Evolutionary conservation across 2,113 vertebrate species (phyloP).

Genomic region (Protobothrops mucrosquamatus): DNA sequence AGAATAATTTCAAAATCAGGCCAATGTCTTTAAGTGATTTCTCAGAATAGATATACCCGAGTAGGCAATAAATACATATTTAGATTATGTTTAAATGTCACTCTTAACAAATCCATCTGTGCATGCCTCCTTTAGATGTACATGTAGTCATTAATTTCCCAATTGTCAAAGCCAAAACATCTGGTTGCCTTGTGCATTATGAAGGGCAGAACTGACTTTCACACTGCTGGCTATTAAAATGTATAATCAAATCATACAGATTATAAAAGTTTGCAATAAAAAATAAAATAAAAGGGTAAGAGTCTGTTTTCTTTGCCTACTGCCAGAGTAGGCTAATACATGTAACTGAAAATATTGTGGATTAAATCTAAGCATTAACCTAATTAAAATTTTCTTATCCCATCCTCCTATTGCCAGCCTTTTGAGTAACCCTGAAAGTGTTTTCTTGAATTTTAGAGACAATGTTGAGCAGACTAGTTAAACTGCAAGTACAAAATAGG

Average conservation of each 20-base stretch:
- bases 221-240: neutral
- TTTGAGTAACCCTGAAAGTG: neutral
- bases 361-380: neutral
- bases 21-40: neutral
- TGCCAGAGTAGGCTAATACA: neutral
- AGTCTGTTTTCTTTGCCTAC: neutral
- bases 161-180: neutral
- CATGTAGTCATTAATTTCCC: neutral
- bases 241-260: neutral
- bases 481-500: neutral
- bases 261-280: neutral
- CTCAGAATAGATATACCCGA: neutral
- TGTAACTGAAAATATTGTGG: neutral
- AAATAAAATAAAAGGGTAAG: neutral
- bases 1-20: neutral
- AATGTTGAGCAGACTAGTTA: neutral
- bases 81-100: neutral
- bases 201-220: neutral
- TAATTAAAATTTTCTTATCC: neutral
- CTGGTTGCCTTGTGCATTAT: neutral
- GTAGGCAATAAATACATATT: neutral
- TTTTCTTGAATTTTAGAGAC: no score
- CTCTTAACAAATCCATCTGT: neutral
- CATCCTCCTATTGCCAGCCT: neutral
- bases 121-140: neutral